Percentiles rank a stretch among this genome's conserved stretches.
These are phyloP conservation scores for Onychomys torridus DNA, from an alignment of 2,797 vertebrate genomes.

Conservation along the genomic window DNA sequence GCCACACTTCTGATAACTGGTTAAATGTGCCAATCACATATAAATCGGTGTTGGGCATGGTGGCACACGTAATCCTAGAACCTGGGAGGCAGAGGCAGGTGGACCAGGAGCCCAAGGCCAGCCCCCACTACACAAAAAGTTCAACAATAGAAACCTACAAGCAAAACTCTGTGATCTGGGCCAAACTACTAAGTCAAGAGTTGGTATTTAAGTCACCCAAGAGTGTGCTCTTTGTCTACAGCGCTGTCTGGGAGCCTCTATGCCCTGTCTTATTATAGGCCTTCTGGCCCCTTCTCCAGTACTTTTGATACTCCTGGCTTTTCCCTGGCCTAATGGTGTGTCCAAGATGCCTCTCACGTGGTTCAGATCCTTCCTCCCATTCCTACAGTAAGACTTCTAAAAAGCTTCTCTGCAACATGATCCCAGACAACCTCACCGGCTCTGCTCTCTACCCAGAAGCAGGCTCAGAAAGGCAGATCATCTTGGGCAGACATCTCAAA, in stretches of 20 bases:
- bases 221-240: background rate
- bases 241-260: too few relatives aligned
- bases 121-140: background rate
- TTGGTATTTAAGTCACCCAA: background rate
- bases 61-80: background rate
- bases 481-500: background rate
- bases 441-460: background rate
- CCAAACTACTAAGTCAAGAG: background rate
- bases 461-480: background rate
- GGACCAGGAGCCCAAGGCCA: background rate
- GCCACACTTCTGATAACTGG: background rate
- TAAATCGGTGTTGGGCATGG: background rate
- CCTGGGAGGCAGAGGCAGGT: background rate
- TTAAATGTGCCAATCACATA: background rate
- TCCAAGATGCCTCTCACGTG: background rate
- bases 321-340: background rate
- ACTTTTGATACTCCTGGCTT: background rate
- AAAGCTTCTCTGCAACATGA: background rate
- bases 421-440: background rate
- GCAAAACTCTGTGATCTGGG: background rate
- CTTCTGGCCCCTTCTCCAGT: background rate
- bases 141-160: background rate
- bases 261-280: background rate
- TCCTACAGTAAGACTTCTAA: background rate
- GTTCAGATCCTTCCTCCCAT: background rate